Conservation (phyloP, 1,140 invertebrate genomes). For the Papilio helenus region DNA sequence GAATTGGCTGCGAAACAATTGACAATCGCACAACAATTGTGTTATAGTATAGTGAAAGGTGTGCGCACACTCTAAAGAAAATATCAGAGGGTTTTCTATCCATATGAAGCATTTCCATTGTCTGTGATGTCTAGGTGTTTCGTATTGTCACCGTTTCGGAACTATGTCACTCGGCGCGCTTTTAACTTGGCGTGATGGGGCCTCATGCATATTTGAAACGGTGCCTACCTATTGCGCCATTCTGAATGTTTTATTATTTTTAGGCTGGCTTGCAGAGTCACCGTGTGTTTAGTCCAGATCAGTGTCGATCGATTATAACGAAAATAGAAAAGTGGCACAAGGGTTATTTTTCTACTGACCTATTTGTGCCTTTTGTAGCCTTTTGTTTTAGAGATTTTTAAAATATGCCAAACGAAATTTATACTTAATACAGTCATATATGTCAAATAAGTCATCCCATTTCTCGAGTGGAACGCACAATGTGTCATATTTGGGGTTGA, state of each 20-base stretch:
- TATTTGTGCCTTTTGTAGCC: slow-evolving; percentile 50
- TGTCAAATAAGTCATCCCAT: too few species aligned
- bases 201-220: slow-evolving; percentile 67
- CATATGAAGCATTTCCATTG: neutral
- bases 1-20: too few species aligned
- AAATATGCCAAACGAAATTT: neutral
- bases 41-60: too few species aligned
- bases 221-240: slow-evolving; percentile 42
- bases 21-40: too few species aligned
- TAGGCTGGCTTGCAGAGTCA: slow-evolving; percentile 63
- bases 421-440: neutral
- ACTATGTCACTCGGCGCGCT: slow-evolving; percentile 33
- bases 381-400: neutral
- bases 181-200: slow-evolving; percentile 60
- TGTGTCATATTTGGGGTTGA: too few species aligned
- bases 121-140: slow-evolving; percentile 31
- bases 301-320: slow-evolving; percentile 63
- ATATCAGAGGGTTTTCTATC: neutral
- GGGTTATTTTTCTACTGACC: slow-evolving; percentile 58
- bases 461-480: too few species aligned
- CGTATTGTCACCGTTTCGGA: slow-evolving; percentile 28
- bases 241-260: slow-evolving; percentile 76
- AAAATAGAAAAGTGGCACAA: slow-evolving; percentile 61
- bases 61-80: neutral
- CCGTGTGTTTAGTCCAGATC: slow-evolving; percentile 70